These are phyloP conservation scores for Zophobas atratus DNA, from an alignment of 1,140 invertebrate species.

Conservation along the genomic window DNA sequence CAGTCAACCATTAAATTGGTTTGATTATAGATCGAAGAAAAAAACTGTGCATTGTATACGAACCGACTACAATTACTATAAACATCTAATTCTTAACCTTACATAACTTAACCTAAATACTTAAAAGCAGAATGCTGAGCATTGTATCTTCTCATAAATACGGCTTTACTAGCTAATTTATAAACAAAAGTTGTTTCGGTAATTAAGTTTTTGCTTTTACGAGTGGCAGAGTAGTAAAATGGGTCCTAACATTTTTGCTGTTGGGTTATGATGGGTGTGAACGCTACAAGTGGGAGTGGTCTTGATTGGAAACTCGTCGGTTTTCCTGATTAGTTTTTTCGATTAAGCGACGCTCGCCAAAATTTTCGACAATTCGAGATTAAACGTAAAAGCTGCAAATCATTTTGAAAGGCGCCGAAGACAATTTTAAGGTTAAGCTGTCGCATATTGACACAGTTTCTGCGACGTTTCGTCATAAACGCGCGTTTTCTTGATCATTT, in stretches of 20 bases:
- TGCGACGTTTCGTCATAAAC: too few species aligned
- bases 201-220: conserved; percentile 35
- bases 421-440: too few species aligned
- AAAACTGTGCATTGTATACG: conserved; percentile 36
- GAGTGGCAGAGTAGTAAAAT: conserved; percentile 22
- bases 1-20: conserved; percentile 30
- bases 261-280: neutral
- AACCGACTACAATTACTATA: conserved; percentile 37
- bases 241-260: conserved; percentile 16
- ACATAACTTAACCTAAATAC: conserved; percentile 48
- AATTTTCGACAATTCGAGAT: too few species aligned
- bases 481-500: too few species aligned
- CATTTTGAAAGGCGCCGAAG: too few species aligned
- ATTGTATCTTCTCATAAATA: conserved; percentile 42
- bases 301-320: too few species aligned
- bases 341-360: too few species aligned
- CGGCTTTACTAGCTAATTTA: conserved; percentile 23
- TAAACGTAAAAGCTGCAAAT: too few species aligned
- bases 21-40: conserved; percentile 12
- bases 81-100: conserved; percentile 47
- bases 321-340: too few species aligned
- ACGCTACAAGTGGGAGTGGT: neutral
- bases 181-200: conserved; percentile 39
- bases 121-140: conserved; percentile 37
- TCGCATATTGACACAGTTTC: too few species aligned